Evolutionary conservation across 1,140 invertebrate genomes (phyloP).

Genomic region (Scaptodrosophila lebanonensis): DNA sequence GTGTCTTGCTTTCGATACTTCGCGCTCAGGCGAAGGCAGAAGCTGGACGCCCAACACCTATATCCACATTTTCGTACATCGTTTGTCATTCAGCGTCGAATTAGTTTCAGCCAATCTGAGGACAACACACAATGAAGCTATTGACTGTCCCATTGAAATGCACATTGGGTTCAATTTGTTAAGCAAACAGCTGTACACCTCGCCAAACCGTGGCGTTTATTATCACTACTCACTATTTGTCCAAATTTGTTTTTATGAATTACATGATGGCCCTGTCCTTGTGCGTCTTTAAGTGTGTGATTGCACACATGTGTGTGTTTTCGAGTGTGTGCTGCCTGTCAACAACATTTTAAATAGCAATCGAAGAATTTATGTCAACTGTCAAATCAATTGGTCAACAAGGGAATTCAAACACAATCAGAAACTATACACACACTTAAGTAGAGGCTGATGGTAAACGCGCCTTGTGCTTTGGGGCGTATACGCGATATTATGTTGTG

Average conservation of each 20-base stretch:
- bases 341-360: slow-evolving; percentile 28
- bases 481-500: not conserved
- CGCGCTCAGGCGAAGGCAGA: slow-evolving; percentile 1
- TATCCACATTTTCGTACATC: too few relatives aligned
- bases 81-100: too few relatives aligned
- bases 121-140: too few relatives aligned
- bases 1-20: slow-evolving; percentile 21
- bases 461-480: not conserved
- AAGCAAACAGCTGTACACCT: slow-evolving; percentile 54
- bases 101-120: too few relatives aligned
- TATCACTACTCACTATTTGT: not conserved
- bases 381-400: slow-evolving; percentile 38
- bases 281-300: not conserved
- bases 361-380: slow-evolving; percentile 40
- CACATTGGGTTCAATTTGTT: slow-evolving; percentile 73
- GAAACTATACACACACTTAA: not conserved
- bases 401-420: slow-evolving; percentile 13
- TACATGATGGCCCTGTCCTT: too few relatives aligned
- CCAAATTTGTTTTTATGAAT: not conserved
- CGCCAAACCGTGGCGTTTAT: slow-evolving; percentile 2
- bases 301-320: not conserved
- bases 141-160: not conserved
- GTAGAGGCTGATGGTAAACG: slow-evolving; percentile 8
- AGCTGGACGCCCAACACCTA: too few relatives aligned
- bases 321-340: slow-evolving; percentile 29